Evolutionary conservation across 2,888 invertebrate genomes (phyloP).

Genomic region (Stenchaetothrips biformis): DNA sequence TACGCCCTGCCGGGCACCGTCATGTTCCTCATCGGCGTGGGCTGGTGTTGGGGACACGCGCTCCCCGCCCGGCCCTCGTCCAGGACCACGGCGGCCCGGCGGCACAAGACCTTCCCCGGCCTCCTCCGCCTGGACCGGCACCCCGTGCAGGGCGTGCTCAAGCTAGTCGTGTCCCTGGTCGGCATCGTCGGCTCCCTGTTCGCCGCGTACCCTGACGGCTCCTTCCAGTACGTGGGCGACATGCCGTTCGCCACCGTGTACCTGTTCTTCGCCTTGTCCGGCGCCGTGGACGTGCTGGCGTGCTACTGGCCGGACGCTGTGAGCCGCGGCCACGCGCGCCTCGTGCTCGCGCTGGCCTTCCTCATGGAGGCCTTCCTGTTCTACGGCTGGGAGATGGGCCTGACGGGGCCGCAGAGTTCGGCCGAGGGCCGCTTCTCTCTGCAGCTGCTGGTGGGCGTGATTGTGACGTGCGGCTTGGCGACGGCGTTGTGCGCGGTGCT

Average conservation of each 20-base stretch:
- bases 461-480: neutral
- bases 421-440: neutral
- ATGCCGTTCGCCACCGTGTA: slow-evolving; percentile 43
- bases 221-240: neutral
- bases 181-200: slow-evolving; percentile 19
- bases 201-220: slow-evolving; percentile 13
- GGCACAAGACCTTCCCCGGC: neutral
- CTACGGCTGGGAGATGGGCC: neutral
- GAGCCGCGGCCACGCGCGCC: slow-evolving; percentile 44
- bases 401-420: neutral
- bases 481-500: neutral
- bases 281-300: slow-evolving; percentile 45
- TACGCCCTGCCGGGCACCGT: slow-evolving; percentile 6
- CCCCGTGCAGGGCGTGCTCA: slow-evolving; percentile 4
- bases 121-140: neutral
- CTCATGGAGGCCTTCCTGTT: slow-evolving; percentile 46
- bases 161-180: slow-evolving; percentile 9
- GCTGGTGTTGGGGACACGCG: slow-evolving; percentile 4
- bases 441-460: neutral
- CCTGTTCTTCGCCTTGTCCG: slow-evolving; percentile 47
- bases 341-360: slow-evolving; percentile 45
- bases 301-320: slow-evolving; percentile 46
- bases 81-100: too few relatives aligned
- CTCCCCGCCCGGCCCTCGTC: too few relatives aligned
- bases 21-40: slow-evolving; percentile 6